Base-by-base conservation (phyloP, 2,113 vertebrate species). In the Axis porcinus region DNA sequence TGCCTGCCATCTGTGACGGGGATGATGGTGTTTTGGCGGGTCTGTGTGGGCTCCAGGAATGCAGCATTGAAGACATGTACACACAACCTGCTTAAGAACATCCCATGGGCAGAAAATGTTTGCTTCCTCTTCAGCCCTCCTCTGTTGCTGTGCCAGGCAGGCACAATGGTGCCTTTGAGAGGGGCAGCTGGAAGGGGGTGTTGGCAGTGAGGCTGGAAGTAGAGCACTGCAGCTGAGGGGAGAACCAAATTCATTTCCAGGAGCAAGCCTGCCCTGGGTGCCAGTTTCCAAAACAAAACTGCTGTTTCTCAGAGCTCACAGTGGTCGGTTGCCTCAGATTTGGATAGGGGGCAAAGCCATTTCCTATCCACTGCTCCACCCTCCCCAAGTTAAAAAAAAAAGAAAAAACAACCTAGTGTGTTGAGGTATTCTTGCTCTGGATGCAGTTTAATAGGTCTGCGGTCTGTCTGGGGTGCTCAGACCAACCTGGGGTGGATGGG, bases 261-360 rank as follows among this genome's bases (percentile, higher is more conserved):
- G 98, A 98, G 98, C 95, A 96, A 98, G 78, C 95, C 89, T 62
- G 95, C 93, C 89, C 92, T 1, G 95, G 95, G 96, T 98, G 98
- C 98, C 99, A 99, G 98, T 98, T 99, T 99, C 98, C 98, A 98
- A 99, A 98, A 99, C 99, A 99, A 98, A 98, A 99, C 98, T 97
- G 98, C 98, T 96, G 94, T 98, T 99, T 99, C 98, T 99, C 98
- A 95, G 96, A 95, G 45, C 97, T 96, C 95, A 92, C 94, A 93
- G 98, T 97, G 98, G 98, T 98, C 97, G 98, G 98, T 98, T 98
- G 98, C 98, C 98, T 98, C 98, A 98, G 98, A 98, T 97, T 95
- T 11, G 97, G 97, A 98, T 95, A 97, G 97, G 98, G 97, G 98
- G 98, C 95, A 97, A 97, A 98, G 91, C 78, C 58, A 17, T 97